Evolutionary conservation across 2,888 invertebrate species (phyloP).

Genomic region (Ditula angustiorana): DNA sequence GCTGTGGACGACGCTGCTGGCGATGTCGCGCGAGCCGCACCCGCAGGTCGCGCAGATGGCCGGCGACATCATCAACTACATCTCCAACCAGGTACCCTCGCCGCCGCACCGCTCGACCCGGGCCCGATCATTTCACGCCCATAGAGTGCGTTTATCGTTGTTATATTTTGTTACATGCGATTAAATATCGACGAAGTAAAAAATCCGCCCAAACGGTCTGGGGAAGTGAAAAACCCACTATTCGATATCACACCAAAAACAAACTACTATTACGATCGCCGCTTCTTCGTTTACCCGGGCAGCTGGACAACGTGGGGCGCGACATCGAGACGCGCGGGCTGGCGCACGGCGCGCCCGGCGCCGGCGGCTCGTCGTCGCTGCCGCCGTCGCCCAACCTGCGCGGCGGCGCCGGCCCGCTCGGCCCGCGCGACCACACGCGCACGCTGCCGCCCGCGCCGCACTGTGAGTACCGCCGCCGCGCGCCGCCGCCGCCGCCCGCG

Average conservation of each 20-base stretch:
- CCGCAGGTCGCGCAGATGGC: slow-evolving; percentile 93
- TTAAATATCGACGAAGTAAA: no score
- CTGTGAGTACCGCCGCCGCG: slow-evolving; percentile 26
- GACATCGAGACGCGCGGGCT: slow-evolving; percentile 45
- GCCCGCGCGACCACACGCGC: slow-evolving; percentile 61
- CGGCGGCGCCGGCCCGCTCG: slow-evolving; percentile 51
- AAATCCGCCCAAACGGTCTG: no score
- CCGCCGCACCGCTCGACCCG: no score
- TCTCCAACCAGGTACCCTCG: slow-evolving; percentile 87
- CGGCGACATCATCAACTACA: slow-evolving; percentile 90
- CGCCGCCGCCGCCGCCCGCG: slow-evolving; percentile 57
- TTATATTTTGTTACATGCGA: no score
- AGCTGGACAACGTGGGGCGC: slow-evolving; percentile 68
- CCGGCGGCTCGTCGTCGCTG: slow-evolving; percentile 78
- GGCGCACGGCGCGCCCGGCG: slow-evolving; percentile 41
- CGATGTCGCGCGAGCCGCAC: slow-evolving; percentile 94
- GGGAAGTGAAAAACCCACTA: no score
- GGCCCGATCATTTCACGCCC: no score
- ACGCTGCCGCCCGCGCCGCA: slow-evolving; percentile 60
- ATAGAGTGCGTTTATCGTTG: no score
- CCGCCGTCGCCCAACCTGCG: slow-evolving; percentile 87
- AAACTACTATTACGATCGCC: no score
- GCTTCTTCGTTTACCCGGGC: slow-evolving; percentile 7
- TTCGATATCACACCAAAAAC: no score
- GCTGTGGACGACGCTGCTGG: slow-evolving; percentile 93